phyloP scores from a whole-genome alignment of 2,113 vertebrate genomes.

The Phylloscopus whistleri region DNA sequence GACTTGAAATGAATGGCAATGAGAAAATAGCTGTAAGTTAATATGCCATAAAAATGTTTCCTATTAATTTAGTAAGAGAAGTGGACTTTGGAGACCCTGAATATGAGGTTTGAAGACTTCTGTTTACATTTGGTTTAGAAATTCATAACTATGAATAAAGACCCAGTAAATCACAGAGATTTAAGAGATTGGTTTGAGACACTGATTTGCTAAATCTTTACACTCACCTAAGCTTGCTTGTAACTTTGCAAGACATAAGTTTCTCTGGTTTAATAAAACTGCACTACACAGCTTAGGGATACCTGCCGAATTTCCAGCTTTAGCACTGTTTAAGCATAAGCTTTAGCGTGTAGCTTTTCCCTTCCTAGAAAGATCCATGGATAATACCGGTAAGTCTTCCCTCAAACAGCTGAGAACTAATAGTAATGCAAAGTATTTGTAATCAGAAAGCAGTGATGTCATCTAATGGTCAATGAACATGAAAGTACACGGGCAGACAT shows the following conservation, averaged over 20 bases:
- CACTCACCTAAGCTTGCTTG: neutral
- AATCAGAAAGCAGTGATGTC: neutral
- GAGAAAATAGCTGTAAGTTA: slow-evolving; percentile 72
- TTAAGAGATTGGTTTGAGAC: neutral
- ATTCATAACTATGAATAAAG: neutral
- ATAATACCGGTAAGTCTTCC: neutral
- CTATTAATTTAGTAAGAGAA: slow-evolving; percentile 5
- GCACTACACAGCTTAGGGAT: neutral
- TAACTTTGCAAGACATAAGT: neutral
- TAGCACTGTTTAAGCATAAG: neutral
- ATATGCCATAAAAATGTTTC: slow-evolving; percentile 34
- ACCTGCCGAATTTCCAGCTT: neutral
- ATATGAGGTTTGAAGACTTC: neutral
- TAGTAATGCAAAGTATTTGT: neutral
- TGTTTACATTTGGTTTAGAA: slow-evolving; percentile 14
- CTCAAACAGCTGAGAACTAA: neutral
- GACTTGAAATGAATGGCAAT: slow-evolving; percentile 39
- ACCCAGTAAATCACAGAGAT: neutral
- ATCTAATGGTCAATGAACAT: neutral
- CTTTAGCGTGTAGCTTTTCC: neutral
- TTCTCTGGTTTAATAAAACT: neutral
- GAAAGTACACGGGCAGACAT: neutral
- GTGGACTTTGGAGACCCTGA: neutral
- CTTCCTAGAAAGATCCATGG: neutral
- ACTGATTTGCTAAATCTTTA: slow-evolving; percentile 17